Evolutionary conservation across 2,113 vertebrate genomes (phyloP).

Genomic region (Gnathonemus longibarbis): DNA sequence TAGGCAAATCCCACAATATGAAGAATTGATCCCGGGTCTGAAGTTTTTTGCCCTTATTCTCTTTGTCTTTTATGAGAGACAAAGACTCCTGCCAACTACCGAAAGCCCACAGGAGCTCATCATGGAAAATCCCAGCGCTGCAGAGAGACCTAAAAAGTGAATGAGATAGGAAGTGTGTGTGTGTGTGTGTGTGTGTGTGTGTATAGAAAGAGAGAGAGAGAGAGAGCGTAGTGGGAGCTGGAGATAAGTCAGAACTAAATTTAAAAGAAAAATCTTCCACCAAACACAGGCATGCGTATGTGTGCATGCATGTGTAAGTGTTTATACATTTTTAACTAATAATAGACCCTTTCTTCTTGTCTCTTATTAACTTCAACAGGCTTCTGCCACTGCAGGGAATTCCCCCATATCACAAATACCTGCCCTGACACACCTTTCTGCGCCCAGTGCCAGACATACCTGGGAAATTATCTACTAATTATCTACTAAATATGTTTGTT

Average conservation of each 20-base stretch:
- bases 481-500: conserved; percentile 80
- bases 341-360: conserved; percentile 26
- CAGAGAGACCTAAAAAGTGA: conserved; percentile 37
- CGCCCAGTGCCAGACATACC: conserved; percentile 69
- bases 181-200: not conserved
- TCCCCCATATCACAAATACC: conserved; percentile 56
- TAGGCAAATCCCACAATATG: conserved; percentile 67
- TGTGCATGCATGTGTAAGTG: not conserved
- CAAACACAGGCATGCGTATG: conserved; percentile 22
- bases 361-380: conserved; percentile 51
- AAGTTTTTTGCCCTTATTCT: conserved; percentile 50
- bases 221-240: not conserved
- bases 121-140: conserved; percentile 54
- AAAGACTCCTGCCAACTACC: conserved; percentile 65
- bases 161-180: conserved; percentile 24
- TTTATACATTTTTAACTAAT: conserved; percentile 22
- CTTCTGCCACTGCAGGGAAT: conserved; percentile 57
- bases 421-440: conserved; percentile 59
- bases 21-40: conserved; percentile 59
- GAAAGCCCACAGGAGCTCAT: conserved; percentile 63
- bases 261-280: conserved; percentile 13
- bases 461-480: conserved; percentile 80
- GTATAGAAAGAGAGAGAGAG: not conserved
- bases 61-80: conserved; percentile 49
- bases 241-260: conserved; percentile 3